Evolutionary conservation across 2,113 vertebrate genomes (phyloP).

Genomic region (Scomber colias): DNA sequence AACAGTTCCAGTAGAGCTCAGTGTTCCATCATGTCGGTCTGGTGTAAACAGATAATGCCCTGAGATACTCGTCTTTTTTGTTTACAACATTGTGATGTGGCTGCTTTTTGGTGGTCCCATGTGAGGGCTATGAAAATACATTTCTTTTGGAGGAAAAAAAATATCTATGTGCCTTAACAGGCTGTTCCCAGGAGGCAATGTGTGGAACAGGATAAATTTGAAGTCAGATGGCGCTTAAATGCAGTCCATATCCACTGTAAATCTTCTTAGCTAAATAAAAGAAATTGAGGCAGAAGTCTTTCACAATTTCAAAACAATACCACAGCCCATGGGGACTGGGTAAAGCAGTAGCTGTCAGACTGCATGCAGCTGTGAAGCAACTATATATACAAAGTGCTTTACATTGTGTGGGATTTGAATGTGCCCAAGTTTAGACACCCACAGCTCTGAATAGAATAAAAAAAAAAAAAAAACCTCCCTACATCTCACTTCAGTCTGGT

Average conservation of each 20-base stretch:
- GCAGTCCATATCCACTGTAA: constrained; percentile 38
- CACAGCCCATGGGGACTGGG: constrained; percentile 15
- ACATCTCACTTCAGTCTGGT: constrained; percentile 9
- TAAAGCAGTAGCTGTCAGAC: constrained; percentile 26
- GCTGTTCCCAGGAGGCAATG: constrained; percentile 22
- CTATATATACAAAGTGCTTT: constrained; percentile 18
- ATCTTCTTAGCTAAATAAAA: constrained; percentile 45
- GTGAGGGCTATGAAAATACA: not conserved
- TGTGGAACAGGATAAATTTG: constrained; percentile 22
- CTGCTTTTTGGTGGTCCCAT: not conserved
- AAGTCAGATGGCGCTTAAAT: constrained; percentile 31
- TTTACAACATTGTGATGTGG: constrained; percentile 19
- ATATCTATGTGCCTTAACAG: constrained; percentile 25
- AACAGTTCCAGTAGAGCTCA: not conserved
- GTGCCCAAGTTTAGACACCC: constrained; percentile 28
- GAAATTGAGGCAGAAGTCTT: constrained; percentile 40
- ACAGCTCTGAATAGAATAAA: constrained; percentile 41
- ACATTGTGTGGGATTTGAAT: constrained; percentile 27
- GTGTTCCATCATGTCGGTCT: not conserved
- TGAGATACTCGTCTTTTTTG: constrained; percentile 3
- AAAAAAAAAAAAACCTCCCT: constrained; percentile 7
- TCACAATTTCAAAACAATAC: constrained; percentile 34
- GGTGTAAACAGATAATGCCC: constrained; percentile 6
- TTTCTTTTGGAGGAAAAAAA: constrained; percentile 12
- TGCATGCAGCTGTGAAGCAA: constrained; percentile 34